Base-by-base conservation (phyloP, 2,888 invertebrate species). In the Dynastes maya region DNA sequence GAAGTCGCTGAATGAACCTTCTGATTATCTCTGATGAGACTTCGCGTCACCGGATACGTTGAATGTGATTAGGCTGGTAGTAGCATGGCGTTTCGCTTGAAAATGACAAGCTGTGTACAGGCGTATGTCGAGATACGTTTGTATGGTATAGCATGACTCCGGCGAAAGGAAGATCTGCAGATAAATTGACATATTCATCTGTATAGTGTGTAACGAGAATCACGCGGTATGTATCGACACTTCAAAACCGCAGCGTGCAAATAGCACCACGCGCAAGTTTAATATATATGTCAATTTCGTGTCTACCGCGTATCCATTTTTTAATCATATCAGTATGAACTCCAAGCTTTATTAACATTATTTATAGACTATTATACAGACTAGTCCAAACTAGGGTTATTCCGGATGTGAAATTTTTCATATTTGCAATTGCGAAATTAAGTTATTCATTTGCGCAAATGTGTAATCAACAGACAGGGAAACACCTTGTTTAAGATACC, bases 121-220 rank as follows among this genome's bases (percentile, higher is more conserved):
- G 45, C 45, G n/a, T 8, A 55, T n/a, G 37, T 61, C 61, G 61
- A 74, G 61, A 74, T 74, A 45, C 40, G 45, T 74, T 74, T 74
- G 45, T 68, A 22, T 22, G 22, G 22, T 22, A 29, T 68, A 22
- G 49, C n/a, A 22, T 22, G 13, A 29, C 13, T 16, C 8, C 58
- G 0, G 61, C 58, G 37, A 16, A 37, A 22, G 11, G 40, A 61
- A 58, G 27, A 72, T 74, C 27, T n/a, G 22, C 13, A 61, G 61
- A 74, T 61, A 68, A 65, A 65, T 65, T 40, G 65, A 65, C 65
- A 29, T 74, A 32, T 61, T 74, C 45, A 22, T 74, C 40, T 61
- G 27, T 27, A 40, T 27, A 11, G 45, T 51, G 5, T 3, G 13
- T 51, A 51, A 68, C 16, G 65, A 40, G 55, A 13, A 55, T 16